These are phyloP conservation scores for Sebastes flavidus DNA, from an alignment of 2,797 vertebrate genomes.

Conservation along the genomic window DNA sequence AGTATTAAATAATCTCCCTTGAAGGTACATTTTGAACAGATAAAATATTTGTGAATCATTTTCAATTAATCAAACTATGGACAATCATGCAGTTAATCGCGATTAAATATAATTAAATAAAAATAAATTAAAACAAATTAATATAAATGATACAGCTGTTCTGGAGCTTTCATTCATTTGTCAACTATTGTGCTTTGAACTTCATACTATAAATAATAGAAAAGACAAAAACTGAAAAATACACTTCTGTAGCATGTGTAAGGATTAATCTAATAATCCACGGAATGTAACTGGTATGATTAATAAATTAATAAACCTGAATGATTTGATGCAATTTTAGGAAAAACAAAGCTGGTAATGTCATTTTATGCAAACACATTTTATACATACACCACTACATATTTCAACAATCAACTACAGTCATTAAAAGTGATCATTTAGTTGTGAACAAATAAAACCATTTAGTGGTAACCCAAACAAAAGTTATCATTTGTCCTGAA, in stretches of 20 bases:
- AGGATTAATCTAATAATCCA: not conserved
- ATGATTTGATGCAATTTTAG: not conserved
- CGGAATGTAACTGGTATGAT: not conserved
- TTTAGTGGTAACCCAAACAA: not conserved
- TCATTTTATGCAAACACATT: not conserved
- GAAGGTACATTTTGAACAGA: too few species aligned
- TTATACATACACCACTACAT: not conserved
- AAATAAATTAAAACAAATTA: not conserved
- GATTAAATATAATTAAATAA: not conserved
- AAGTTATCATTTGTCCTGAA: constrained; percentile 32
- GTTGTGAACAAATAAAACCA: not conserved
- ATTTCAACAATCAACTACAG: not conserved
- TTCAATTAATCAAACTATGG: too few species aligned
- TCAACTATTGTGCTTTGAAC: not conserved
- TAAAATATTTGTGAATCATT: too few species aligned
- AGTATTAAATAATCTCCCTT: too few species aligned
- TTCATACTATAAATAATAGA: not conserved
- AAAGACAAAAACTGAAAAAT: not conserved
- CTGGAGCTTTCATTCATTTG: not conserved
- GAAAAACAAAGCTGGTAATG: not conserved
- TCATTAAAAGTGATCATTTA: not conserved
- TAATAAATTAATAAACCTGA: not conserved
- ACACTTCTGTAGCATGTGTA: not conserved
- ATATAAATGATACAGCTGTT: not conserved
- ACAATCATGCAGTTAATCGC: too few species aligned